Conservation (phyloP, 2,113 vertebrate species). For the Blennius ocellaris region DNA sequence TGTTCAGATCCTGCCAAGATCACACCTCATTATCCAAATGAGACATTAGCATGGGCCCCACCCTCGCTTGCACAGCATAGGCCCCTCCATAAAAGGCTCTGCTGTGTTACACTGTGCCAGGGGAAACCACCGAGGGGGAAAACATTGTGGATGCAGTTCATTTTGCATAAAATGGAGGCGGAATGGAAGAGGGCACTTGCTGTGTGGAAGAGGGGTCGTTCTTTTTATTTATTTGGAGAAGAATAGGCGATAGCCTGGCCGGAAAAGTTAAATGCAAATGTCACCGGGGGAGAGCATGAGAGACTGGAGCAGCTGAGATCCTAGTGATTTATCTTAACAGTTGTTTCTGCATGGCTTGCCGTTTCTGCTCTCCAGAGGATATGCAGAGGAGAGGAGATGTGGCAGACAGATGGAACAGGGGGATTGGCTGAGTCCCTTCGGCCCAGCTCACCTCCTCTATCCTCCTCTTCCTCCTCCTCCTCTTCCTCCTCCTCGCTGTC, state of each 20-base stretch:
- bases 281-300: slow-evolving; percentile 66
- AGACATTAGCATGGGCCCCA: slow-evolving; percentile 75
- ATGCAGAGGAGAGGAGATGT: slow-evolving; percentile 63
- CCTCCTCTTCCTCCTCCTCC: not conserved
- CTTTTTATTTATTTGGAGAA: slow-evolving; percentile 38
- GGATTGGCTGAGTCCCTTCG: slow-evolving; percentile 62
- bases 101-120: slow-evolving; percentile 41
- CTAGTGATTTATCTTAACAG: slow-evolving; percentile 75
- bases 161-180: slow-evolving; percentile 54
- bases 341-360: slow-evolving; percentile 73
- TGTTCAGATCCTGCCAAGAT: slow-evolving; percentile 66
- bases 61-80: slow-evolving; percentile 46
- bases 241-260: slow-evolving; percentile 36
- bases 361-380: slow-evolving; percentile 72
- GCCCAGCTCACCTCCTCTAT: slow-evolving; percentile 47
- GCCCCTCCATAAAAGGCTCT: slow-evolving; percentile 59
- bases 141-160: slow-evolving; percentile 32
- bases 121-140: slow-evolving; percentile 32
- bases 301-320: slow-evolving; percentile 64
- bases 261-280: slow-evolving; percentile 70
- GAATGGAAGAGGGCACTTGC: slow-evolving; percentile 14
- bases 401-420: slow-evolving; percentile 69
- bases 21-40: slow-evolving; percentile 82
- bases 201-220: slow-evolving; percentile 24
- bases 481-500: slow-evolving; percentile 45